Evolutionary conservation across 2,797 vertebrate species (phyloP).

Genomic region (Selene dorsalis): DNA sequence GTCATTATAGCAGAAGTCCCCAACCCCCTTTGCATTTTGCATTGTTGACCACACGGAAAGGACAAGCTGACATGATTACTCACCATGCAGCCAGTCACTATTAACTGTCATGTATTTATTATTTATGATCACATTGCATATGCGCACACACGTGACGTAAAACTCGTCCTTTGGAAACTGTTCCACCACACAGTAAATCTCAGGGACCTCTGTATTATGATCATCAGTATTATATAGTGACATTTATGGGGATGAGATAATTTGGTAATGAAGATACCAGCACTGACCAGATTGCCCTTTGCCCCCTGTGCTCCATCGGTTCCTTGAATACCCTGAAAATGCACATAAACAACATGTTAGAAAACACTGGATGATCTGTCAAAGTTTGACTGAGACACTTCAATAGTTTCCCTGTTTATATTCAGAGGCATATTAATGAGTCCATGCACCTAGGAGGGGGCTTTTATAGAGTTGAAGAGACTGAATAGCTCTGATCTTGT

Average conservation of each 20-base stretch:
- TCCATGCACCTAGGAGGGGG: conserved; percentile 17
- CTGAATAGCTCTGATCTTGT: conserved; percentile 57
- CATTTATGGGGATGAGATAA: background rate
- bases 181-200: too few species aligned
- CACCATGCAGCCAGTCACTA: too few species aligned
- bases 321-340: conserved; percentile 86
- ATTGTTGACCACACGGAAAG: too few species aligned
- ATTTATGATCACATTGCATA: too few species aligned
- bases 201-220: too few species aligned
- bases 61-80: too few species aligned
- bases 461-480: conserved; percentile 43
- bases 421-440: conserved; percentile 32
- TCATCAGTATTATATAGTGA: background rate
- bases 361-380: conserved; percentile 20
- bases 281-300: conserved; percentile 91
- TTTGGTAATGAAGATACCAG: background rate
- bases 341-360: conserved; percentile 20
- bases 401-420: conserved; percentile 36
- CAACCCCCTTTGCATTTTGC: too few species aligned
- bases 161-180: too few species aligned
- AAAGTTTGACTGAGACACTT: conserved; percentile 6
- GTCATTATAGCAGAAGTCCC: background rate
- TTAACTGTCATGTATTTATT: too few species aligned
- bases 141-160: too few species aligned
- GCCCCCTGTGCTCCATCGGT: conserved; percentile 87